Base-by-base conservation (phyloP, 2,888 invertebrate species). In the Caenorhabditis zanzibari region DNA sequence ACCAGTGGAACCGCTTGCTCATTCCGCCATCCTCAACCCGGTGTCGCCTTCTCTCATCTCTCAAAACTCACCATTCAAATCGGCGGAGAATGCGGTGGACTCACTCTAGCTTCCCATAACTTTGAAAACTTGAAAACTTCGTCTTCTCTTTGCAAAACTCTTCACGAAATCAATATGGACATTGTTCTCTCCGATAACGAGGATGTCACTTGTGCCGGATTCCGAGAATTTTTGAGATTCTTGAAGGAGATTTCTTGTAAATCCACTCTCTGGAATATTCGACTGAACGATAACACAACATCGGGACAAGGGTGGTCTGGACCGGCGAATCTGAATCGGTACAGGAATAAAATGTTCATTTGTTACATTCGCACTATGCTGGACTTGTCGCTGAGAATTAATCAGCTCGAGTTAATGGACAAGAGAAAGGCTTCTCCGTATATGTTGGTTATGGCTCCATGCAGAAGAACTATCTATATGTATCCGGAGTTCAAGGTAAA, bases 401-500 rank as follows among this genome's bases (percentile, higher is more conserved):
- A 86, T 74, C 77, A 72, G 32, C 54, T 87, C 19, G 71, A 66
- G 16, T 38, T 87, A 38, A 52, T 82, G 16, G 87, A 87, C 63
- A 79, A 77, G 16, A 35, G 80, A n/a, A 86, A 87, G 66, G 76
- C 82, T 0, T 87, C 86, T 12, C 87, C 87, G 14, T 87, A 86
- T 41, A 87, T 87, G 87, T 54, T 86, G 61, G 83, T 87, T 14
- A 87, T 86, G 82, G 26, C 77, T 10, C 74, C 83, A n/a, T 69
- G 81, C 16, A 72, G 77, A 38, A 49, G 87, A 7, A 72, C 85
- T 7, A 73, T 86, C 22, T 87, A 87, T 64, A 86, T 87, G 86
- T 87, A 81, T 22, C 87, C 86, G 0, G 87, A 87, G 66, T 87
- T 86, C 58, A 87, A 87, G 82, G 87, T 87, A 19, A n/a, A n/a